Evolutionary conservation across 92 coral and sea anemone genomes (phyloP).

Genomic region (Isaurus tuberculatus): DNA sequence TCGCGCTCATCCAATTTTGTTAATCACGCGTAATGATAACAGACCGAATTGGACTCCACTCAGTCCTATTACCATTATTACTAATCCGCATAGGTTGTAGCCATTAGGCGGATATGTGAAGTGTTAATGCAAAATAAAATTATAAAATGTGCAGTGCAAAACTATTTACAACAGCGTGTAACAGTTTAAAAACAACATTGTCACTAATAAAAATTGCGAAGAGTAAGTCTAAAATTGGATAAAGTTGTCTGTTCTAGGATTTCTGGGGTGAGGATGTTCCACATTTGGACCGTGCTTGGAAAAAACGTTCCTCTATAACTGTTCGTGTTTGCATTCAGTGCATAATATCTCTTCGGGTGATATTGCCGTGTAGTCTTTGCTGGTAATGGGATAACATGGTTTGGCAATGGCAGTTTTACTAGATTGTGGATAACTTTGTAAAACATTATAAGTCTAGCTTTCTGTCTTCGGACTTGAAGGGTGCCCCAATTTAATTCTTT

Average conservation of each 20-base stretch:
- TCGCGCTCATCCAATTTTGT: no score
- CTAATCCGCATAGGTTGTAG: no score
- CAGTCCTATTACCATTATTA: no score
- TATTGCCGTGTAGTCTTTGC: no score
- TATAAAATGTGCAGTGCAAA: no score
- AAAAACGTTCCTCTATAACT: conserved; percentile 22
- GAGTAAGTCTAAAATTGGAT: neutral
- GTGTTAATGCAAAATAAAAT: no score
- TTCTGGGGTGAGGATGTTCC: neutral
- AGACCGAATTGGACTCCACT: no score
- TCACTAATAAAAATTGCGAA: no score
- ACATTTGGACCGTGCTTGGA: conserved; percentile 7
- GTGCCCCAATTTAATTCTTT: conserved; percentile 19
- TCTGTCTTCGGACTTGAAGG: conserved; percentile 5
- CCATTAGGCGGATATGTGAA: no score
- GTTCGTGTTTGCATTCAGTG: conserved; percentile 5
- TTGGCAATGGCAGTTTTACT: neutral
- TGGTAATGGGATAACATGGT: conserved; percentile 10
- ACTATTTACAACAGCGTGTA: no score
- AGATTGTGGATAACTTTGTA: neutral
- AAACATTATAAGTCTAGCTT: conserved; percentile 15
- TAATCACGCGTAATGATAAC: no score
- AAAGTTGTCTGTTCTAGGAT: conserved; percentile 6
- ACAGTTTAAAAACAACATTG: no score
- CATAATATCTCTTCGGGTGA: neutral